Percentiles rank a stretch among this genome's conserved stretches.
Conservation (phyloP, 1,140 invertebrate species). For the Lepidurus packardi region DNA sequence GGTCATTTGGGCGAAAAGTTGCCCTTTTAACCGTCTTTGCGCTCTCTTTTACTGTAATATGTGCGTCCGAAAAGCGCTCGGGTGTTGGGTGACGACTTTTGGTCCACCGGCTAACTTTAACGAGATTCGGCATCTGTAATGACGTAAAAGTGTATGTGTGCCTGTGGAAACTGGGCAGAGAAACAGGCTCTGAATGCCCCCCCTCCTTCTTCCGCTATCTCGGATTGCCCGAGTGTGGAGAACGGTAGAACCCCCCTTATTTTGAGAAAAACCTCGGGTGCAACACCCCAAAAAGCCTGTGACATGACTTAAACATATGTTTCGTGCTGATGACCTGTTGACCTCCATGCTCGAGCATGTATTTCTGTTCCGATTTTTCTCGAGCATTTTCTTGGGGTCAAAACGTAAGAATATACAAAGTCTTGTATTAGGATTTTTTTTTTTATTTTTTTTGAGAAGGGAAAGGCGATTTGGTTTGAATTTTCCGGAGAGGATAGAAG, state of each 20-base stretch:
- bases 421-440: too few relatives aligned
- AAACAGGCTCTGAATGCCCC: background rate
- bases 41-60: background rate
- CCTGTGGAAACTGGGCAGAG: background rate
- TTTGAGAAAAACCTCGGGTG: background rate
- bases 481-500: too few relatives aligned
- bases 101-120: background rate
- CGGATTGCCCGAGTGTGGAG: background rate
- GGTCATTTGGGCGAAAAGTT: background rate
- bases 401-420: too few relatives aligned
- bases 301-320: constrained; percentile 16
- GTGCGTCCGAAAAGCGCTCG: background rate
- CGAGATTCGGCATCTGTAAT: background rate
- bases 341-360: constrained; percentile 15
- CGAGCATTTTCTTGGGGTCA: too few relatives aligned
- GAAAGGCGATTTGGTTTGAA: too few relatives aligned
- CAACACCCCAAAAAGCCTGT: background rate
- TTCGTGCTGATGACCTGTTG: constrained; percentile 6
- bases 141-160: constrained; percentile 6
- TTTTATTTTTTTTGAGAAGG: too few relatives aligned
- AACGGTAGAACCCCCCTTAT: too few relatives aligned
- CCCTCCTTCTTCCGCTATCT: background rate
- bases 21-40: background rate
- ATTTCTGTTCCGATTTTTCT: background rate
- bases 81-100: background rate